Percentiles rank a stretch among this genome's conserved stretches.
phyloP scores from a whole-genome alignment of 2,797 vertebrate species.

The Coilia nasus region DNA sequence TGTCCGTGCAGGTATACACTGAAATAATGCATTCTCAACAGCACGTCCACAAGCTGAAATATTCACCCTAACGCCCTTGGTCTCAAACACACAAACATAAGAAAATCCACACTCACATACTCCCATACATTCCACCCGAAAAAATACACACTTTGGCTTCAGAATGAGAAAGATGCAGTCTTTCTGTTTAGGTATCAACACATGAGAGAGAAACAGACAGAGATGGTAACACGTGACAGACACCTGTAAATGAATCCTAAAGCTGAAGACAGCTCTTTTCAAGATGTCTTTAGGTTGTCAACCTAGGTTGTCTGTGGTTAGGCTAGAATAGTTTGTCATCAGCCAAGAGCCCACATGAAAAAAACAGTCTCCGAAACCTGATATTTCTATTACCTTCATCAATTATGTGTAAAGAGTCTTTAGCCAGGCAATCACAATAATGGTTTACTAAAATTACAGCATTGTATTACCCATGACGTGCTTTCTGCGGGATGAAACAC shows the following conservation, averaged over 20 bases:
- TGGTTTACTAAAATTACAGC: not conserved
- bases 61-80: not conserved
- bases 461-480: not conserved
- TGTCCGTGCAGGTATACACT: constrained; percentile 4
- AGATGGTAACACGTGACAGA: not conserved
- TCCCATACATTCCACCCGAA: not conserved
- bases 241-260: not conserved
- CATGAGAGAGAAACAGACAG: not conserved
- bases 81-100: constrained; percentile 24
- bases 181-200: constrained; percentile 16
- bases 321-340: not conserved
- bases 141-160: constrained; percentile 48
- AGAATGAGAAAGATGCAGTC: constrained; percentile 29
- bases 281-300: not conserved
- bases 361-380: not conserved
- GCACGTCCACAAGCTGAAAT: not conserved
- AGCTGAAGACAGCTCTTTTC: not conserved
- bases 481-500: not conserved
- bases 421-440: not conserved
- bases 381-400: not conserved
- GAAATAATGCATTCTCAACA: constrained; percentile 11
- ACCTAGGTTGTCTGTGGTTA: not conserved
- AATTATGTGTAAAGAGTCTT: not conserved
- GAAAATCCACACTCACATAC: constrained; percentile 22
- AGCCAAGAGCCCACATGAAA: not conserved